Base-by-base conservation (phyloP, 2,888 invertebrate genomes). In the Troides oblongomaculatus region DNA sequence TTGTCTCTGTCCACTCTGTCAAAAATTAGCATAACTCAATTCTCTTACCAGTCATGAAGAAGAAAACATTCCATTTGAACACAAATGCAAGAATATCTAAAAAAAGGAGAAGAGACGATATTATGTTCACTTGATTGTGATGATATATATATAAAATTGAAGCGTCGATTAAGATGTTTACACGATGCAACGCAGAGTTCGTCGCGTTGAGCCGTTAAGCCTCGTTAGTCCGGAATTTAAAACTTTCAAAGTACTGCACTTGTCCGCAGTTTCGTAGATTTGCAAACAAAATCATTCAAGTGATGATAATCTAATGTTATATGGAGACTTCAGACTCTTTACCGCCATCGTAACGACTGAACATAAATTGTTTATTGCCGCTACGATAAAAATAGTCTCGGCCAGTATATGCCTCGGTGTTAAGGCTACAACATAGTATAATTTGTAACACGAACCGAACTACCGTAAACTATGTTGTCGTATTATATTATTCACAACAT, bases 331-430 rank as follows among this genome's bases (percentile, higher is more conserved):
- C 6, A 60, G 60, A 53, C 36, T 56, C 63, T 63, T 53, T 62
- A 43, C 61, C 56, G 56, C 57, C 57, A 39, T 50, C 60, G 66
- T 67, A 62, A 67, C 57, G 67, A 67, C 56, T 57, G 25, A 39
- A 67, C 67, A 67, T 62, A 67, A 67, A 67, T 57, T 67, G 61
- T 67, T 67, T 67, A 67, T 62, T 56, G 67, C 43, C 23, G 14
- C 56, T 43, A 23, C 61, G 67, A 67, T 67, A 67, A 67, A 67
- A 67, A 67, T 67, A 62, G 67, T 67, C 56, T 57, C 56, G 1
- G 67, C 23, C 23, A 64, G 57, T 64, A 62, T 67, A 57, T 62
- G 61, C 57, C 67, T 43, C 14, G 5, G 62, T 62, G 23, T 43
- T 50, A 36, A 36, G 53, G 57, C 25, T 39, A 56, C 46, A 62